Evolutionary conservation across 1,140 invertebrate species (phyloP).

Genomic region (Drosophila orena): DNA sequence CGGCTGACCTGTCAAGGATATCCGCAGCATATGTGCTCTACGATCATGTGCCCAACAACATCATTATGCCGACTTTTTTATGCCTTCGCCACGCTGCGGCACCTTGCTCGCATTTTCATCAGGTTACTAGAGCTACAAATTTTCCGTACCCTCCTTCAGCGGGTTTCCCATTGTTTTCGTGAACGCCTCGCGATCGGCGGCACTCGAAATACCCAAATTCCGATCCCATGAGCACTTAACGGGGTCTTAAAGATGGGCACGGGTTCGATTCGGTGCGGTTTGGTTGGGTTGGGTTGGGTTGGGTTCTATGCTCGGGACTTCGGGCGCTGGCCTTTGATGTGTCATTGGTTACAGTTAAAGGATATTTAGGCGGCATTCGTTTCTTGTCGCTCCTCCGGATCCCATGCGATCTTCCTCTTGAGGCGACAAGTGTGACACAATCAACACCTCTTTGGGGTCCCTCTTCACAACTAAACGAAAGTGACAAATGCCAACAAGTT

Average conservation of each 20-base stretch:
- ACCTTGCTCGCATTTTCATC: constrained; percentile 33
- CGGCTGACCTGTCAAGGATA: constrained; percentile 64
- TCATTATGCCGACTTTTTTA: constrained; percentile 45
- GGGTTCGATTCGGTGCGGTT: constrained; percentile 22
- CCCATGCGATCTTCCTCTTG: constrained; percentile 6
- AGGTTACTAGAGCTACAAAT: constrained; percentile 6
- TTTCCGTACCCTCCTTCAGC: constrained; percentile 1
- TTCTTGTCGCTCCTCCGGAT: constrained; percentile 37
- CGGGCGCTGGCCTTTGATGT: constrained; percentile 62
- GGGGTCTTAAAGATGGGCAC: constrained; percentile 51
- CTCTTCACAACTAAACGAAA: constrained; percentile 76
- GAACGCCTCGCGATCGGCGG: not conserved
- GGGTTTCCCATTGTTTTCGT: constrained; percentile 1
- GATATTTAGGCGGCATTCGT: constrained; percentile 74
- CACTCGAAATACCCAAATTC: constrained; percentile 26
- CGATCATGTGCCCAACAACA: constrained; percentile 34
- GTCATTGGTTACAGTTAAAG: constrained; percentile 81
- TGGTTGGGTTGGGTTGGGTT: constrained; percentile 15
- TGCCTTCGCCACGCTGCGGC: not conserved
- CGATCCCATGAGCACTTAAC: constrained; percentile 47
- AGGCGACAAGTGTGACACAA: constrained; percentile 79
- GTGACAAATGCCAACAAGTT: constrained; percentile 75
- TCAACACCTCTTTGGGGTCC: constrained; percentile 73
- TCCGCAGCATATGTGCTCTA: constrained; percentile 53
- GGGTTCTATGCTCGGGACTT: constrained; percentile 3